Evolutionary conservation across 2,113 vertebrate species (phyloP).

Genomic region (Sinocyclocheilus maitianheensis): DNA sequence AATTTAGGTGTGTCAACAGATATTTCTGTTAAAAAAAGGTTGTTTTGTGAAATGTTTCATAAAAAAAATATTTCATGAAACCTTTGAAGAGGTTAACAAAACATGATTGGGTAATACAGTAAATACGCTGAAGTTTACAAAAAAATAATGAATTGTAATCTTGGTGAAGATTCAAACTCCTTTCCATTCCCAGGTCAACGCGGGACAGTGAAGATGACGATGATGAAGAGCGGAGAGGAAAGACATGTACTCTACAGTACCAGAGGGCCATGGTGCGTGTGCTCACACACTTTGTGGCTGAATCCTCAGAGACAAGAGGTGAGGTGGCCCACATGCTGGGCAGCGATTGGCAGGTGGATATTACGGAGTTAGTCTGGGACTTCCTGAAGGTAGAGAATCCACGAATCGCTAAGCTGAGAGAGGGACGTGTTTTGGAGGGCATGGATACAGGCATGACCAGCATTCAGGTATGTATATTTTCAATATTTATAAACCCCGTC

Average conservation of each 20-base stretch:
- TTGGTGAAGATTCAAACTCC: not conserved
- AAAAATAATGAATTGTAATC: not conserved
- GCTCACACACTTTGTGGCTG: constrained; percentile 90
- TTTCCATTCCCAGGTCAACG: constrained; percentile 73
- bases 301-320: constrained; percentile 79
- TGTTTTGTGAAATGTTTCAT: not conserved
- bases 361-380: constrained; percentile 88
- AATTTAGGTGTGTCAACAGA: constrained; percentile 28
- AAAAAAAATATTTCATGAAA: not conserved
- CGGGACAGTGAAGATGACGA: constrained; percentile 95
- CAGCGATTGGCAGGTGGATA: constrained; percentile 90
- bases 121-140: not conserved
- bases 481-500: not conserved
- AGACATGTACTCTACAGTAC: constrained; percentile 90
- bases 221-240: constrained; percentile 85
- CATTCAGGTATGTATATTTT: constrained; percentile 81
- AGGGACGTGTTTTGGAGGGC: constrained; percentile 83
- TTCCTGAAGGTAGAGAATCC: constrained; percentile 91
- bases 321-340: constrained; percentile 86
- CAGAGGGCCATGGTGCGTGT: constrained; percentile 90
- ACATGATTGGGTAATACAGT: not conserved
- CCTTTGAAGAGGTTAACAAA: not conserved
- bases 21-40: not conserved
- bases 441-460: constrained; percentile 89
- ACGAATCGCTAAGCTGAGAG: constrained; percentile 82